Percentiles rank a stretch among this genome's conserved stretches.
These are phyloP conservation scores for Steatornis caripensis DNA, from an alignment of 2,113 vertebrate genomes.

Conservation along the genomic window DNA sequence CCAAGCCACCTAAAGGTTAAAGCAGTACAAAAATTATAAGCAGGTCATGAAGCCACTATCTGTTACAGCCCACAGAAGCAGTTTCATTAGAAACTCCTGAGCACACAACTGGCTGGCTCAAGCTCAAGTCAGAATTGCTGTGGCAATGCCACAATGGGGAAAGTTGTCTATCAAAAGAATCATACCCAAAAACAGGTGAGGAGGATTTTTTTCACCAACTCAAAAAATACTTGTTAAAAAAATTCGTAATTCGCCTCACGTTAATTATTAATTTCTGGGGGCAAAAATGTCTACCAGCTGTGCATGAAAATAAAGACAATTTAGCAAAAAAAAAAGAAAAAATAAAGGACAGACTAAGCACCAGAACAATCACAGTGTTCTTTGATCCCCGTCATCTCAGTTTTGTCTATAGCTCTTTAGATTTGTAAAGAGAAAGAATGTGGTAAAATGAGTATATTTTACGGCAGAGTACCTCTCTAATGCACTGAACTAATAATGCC, in stretches of 20 bases:
- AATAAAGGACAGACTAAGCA: background rate
- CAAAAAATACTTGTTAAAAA: background rate
- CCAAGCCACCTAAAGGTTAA: background rate
- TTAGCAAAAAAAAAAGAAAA: background rate
- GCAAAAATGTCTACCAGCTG: background rate
- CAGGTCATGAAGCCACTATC: background rate
- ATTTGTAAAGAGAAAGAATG: background rate
- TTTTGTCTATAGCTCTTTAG: background rate
- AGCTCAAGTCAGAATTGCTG: background rate
- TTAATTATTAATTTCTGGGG: no score
- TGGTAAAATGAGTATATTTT: background rate
- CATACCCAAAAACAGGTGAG: background rate
- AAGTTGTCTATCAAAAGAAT: background rate
- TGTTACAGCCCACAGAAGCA: background rate
- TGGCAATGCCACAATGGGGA: background rate
- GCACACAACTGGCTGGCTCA: background rate
- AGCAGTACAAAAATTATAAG: background rate
- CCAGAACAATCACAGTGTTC: background rate
- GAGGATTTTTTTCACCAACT: background rate
- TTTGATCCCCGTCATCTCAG: background rate
- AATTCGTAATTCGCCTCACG: background rate
- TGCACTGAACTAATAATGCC: background rate
- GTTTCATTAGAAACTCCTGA: background rate
- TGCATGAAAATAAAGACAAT: background rate
- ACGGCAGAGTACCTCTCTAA: background rate